Evolutionary conservation across 2,888 invertebrate genomes (phyloP).

Genomic region (Pammene aurita): DNA sequence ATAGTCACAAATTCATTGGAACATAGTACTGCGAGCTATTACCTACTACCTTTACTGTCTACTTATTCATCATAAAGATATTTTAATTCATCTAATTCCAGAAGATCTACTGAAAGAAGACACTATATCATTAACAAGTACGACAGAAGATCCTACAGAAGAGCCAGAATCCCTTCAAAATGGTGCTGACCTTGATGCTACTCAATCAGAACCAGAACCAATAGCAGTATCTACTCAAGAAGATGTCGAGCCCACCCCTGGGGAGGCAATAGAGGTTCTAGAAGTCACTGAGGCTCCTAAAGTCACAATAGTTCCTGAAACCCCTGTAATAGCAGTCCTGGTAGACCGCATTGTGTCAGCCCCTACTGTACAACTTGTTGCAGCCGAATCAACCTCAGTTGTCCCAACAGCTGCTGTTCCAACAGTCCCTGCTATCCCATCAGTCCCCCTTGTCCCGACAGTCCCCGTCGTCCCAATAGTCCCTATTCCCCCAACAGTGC

Average conservation of each 20-base stretch:
- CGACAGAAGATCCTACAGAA: constrained; percentile 45
- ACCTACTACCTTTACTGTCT: no score
- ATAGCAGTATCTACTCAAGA: background rate
- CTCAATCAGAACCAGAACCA: constrained; percentile 17
- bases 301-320: constrained; percentile 44
- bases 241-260: constrained; percentile 34
- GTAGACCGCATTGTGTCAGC: background rate
- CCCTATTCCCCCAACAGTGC: background rate
- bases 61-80: no score
- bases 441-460: background rate
- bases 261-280: constrained; percentile 27
- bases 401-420: background rate
- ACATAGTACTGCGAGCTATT: no score
- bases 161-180: constrained; percentile 45
- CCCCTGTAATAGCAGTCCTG: constrained; percentile 36
- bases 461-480: background rate
- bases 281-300: constrained; percentile 42
- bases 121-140: constrained; percentile 46
- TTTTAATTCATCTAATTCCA: constrained; percentile 48
- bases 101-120: constrained; percentile 54
- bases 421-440: background rate
- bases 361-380: background rate
- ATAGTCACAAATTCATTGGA: no score
- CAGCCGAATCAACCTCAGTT: background rate
- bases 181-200: constrained; percentile 40